Conservation (phyloP, 2,888 invertebrate species). For the Petrolisthes manimaculis region DNA sequence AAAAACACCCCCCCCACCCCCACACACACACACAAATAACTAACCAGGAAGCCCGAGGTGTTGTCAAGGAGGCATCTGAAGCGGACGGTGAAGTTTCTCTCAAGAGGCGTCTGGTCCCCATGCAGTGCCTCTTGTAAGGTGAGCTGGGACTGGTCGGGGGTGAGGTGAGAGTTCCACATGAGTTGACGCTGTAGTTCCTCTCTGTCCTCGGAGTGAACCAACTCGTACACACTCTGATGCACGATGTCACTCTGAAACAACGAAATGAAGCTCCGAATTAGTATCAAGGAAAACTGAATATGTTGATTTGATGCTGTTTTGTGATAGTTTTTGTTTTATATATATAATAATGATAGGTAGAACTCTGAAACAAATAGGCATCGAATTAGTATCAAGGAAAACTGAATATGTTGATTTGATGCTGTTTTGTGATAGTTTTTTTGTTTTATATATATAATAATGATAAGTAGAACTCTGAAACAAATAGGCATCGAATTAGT, state of each 20-base stretch:
- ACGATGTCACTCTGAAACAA: conserved; percentile 91
- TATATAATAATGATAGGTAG: background rate
- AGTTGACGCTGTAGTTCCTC: conserved; percentile 96
- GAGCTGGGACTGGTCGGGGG: conserved; percentile 79
- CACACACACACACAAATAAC: conserved; percentile 68
- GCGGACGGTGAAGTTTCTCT: conserved; percentile 97
- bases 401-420: too few species aligned
- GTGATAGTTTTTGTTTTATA: background rate
- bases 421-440: background rate
- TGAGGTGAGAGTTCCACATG: conserved; percentile 93
- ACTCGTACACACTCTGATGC: conserved; percentile 98
- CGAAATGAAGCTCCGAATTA: background rate
- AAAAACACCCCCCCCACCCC: too few species aligned
- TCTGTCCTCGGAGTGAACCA: conserved; percentile 98
- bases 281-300: too few species aligned
- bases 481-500: too few species aligned
- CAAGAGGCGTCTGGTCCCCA: conserved; percentile 89
- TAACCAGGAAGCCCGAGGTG: conserved; percentile 98
- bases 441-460: background rate
- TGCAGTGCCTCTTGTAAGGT: conserved; percentile 89
- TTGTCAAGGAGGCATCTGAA: conserved; percentile 99
- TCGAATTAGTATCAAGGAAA: too few species aligned
- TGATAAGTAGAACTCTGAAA: background rate
- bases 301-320: too few species aligned
- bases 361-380: background rate